Conservation (phyloP, 2,888 invertebrate genomes). For the Drosophila mayaguana region DNA sequence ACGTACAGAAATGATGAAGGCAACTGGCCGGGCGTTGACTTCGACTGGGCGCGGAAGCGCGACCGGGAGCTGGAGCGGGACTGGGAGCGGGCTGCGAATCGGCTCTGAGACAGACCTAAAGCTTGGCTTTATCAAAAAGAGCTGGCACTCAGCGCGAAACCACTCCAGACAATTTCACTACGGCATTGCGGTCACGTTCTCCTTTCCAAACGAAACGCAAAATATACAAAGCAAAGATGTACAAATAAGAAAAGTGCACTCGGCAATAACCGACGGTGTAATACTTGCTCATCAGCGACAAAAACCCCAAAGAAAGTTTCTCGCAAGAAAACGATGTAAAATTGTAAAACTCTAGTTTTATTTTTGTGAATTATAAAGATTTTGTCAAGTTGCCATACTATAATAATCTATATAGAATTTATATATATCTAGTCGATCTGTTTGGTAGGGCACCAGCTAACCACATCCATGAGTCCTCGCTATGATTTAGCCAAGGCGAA, state of each 20-base stretch:
- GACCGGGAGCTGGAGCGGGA: conserved; percentile 19
- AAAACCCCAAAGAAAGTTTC: not conserved
- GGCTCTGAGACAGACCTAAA: conserved; percentile 9
- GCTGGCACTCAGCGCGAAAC: conserved; percentile 44
- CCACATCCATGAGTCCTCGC: not conserved
- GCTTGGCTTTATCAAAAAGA: conserved; percentile 48
- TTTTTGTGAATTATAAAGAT: not conserved
- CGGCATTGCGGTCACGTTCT: conserved; percentile 78
- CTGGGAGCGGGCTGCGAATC: not conserved
- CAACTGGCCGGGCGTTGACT: conserved; percentile 66
- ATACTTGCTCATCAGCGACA: not conserved
- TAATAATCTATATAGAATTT: not conserved
- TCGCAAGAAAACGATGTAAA: fast-evolving
- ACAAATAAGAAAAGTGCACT: not conserved
- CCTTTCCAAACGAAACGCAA: conserved; percentile 47
- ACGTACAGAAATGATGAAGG: conserved; percentile 15
- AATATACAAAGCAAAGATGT: conserved; percentile 16
- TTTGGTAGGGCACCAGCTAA: too few relatives aligned
- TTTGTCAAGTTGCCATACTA: too few relatives aligned
- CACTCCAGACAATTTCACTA: conserved; percentile 59
- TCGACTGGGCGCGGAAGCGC: conserved; percentile 51
- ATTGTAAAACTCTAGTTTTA: not conserved
- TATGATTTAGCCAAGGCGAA: not conserved
- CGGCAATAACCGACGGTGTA: not conserved
- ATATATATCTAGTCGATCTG: not conserved